Base-by-base conservation (phyloP, 2,888 invertebrate genomes). In the Melangyna quadrimaculata region DNA sequence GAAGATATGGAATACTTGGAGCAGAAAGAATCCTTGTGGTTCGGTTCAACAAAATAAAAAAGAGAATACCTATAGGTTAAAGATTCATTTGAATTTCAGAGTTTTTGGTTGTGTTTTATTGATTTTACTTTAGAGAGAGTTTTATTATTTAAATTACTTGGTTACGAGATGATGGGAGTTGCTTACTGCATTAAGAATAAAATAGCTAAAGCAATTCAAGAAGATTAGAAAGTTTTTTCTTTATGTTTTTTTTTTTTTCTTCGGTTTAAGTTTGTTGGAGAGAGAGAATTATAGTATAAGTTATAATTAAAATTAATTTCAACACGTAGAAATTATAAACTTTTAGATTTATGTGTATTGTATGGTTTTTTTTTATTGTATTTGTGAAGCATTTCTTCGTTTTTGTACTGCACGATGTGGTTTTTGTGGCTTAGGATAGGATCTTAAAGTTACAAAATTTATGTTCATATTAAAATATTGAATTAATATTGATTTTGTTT, bases 111-210 rank as follows among this genome's bases (percentile, higher is more conserved):
- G 19, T 45, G 48, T 69, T n/a, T n/a, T 70, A 80, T 80, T 75
- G 70, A 75, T 70, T 80, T 74, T 63, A 40, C 32, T 59, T 19
- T 69, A 3, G 19, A 37, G 59, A 51, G 57, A 32, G 40, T 79
- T 73, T 79, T 79, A 67, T 80, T 74, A 80, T 75, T 75, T 70
- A 51, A 80, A 80, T 75, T 70, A 80, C 75, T 63, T 70, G 70
- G 80, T 80, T 70, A 70, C 75, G 55, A 63, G 69, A 51, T 32
- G 53, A 53, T 51, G 74, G 32, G 40, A 73, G 57, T 69, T 73
- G 57, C 61, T 69, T 40, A 73, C 69, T 53, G 43, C n/a, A 61
- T 55, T 63, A 73, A 22, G 51, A 7, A 67, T n/a, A 12, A 51
- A 35, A 19, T 24, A 57, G 51, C 72, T 51, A n/a, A 22, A 35